These are phyloP conservation scores for Sminthopsis crassicaudata DNA, from an alignment of 2,113 vertebrate species.

Conservation along the genomic window DNA sequence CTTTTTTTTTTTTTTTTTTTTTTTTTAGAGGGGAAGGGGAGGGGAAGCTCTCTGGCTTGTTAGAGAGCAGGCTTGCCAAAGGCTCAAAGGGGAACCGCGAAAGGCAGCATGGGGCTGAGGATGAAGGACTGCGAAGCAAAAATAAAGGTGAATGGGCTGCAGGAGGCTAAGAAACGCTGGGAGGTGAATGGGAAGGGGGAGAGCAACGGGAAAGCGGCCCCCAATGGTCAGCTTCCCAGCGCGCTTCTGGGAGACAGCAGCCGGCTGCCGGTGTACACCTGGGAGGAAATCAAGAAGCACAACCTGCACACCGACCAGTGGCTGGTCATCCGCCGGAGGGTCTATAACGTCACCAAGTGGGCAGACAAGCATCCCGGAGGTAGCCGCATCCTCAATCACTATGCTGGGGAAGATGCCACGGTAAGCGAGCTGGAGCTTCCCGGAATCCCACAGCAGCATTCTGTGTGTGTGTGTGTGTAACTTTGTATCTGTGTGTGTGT, in stretches of 20 bases:
- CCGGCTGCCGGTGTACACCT: conserved; percentile 84
- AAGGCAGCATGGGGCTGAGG: not conserved
- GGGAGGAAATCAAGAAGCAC: conserved; percentile 95
- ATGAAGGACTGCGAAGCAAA: not conserved
- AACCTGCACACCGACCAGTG: conserved; percentile 87
- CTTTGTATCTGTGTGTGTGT: not conserved
- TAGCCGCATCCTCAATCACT: conserved; percentile 87
- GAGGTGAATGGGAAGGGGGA: not conserved
- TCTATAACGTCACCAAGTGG: conserved; percentile 92
- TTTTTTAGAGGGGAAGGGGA: not conserved
- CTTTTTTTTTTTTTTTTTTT: no score
- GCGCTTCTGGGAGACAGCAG: not conserved
- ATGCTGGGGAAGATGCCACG: conserved; percentile 93
- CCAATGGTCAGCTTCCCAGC: not conserved
- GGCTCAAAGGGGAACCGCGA: not conserved
- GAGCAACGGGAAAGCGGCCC: not conserved
- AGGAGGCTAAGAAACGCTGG: not conserved
- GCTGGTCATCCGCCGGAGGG: conserved; percentile 93
- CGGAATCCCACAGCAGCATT: not conserved
- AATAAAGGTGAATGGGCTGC: not conserved
- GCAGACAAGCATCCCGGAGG: conserved; percentile 91
- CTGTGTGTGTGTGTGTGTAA: not conserved
- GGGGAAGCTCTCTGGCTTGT: not conserved
- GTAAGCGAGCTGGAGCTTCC: conserved; percentile 81
- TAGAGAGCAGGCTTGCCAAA: not conserved